Evolutionary conservation across 2,797 vertebrate species (phyloP), one percentile per base, ranked within the genome.

Genomic region (Amphiprion clarkii): DNA sequence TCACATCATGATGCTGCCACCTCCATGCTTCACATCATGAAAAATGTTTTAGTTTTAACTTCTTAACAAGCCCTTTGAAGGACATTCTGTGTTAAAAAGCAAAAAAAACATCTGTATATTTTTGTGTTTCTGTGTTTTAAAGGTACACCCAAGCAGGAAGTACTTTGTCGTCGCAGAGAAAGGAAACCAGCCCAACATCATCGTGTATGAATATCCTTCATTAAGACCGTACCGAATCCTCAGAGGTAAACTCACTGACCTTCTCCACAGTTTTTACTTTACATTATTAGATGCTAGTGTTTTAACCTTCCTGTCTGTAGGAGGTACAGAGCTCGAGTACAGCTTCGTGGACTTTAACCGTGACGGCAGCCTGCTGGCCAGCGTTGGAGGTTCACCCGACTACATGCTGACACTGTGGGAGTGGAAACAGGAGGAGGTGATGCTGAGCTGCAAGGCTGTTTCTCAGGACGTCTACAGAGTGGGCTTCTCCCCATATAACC

Each of bases 381-480:
- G 96, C 16, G 92, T 98, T 74, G 96, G 97, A 2, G 83, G 93
- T 42, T 88, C 87, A 9, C 96, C 97, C 0, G 97, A 98, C 87
- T 96, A 95, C 81, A 98, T 94, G 87, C 73, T 99, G 85, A 98
- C 96, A 1, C 87, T 99, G 65, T 99, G 98, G 98, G 93, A 96
- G 53, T 99, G 98, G 98, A 96, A 88, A 78, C 91, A 95, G 76
- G 97, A 99, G 85, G 92, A 95, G 74, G 95, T 96, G 79, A 78
- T 94, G 71, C 83, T 97, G 84, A 95, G 95, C 74, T 96, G 93
- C 70, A 98, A 97, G 91, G 96, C 97, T 40, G 95, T 96, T 86
- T 96, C 96, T 36, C 96, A 97, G 89, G 97, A 98, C 7, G 93
- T 99, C 57, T 98, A 95, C 91, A 91, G 91, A 62, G 95, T 98